A percentile compares a stretch with the other conserved stretches of the same genome.
These are phyloP conservation scores for Synanthedon tipuliformis DNA, from an alignment of 2,888 invertebrate species.

Conservation along the genomic window DNA sequence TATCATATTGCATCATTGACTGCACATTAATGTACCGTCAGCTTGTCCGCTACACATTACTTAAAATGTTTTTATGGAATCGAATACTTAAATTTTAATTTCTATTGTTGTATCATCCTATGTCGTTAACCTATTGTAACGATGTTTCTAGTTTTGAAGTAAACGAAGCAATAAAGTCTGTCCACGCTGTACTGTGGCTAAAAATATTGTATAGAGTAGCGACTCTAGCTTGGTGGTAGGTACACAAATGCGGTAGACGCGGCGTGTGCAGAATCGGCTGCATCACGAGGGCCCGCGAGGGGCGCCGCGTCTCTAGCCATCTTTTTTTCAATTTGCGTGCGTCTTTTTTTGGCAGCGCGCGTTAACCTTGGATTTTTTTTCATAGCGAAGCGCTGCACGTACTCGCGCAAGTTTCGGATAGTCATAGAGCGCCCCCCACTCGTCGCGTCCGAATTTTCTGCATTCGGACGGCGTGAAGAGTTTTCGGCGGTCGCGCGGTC, in stretches of 20 bases:
- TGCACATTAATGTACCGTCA: too few species aligned
- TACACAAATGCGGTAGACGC: constrained; percentile 25
- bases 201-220: constrained; percentile 6
- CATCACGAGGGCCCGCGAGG: constrained; percentile 51
- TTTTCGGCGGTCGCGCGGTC: constrained; percentile 68
- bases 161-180: background rate
- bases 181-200: constrained; percentile 1
- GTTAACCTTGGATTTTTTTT: constrained; percentile 67
- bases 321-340: constrained; percentile 66
- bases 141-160: background rate
- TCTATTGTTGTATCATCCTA: background rate
- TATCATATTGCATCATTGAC: too few species aligned
- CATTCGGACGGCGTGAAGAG: constrained; percentile 62
- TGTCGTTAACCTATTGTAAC: background rate
- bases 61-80: too few species aligned
- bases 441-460: constrained; percentile 67
- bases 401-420: constrained; percentile 65
- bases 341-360: constrained; percentile 70
- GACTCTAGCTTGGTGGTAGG: constrained; percentile 11
- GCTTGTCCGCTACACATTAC: too few species aligned
- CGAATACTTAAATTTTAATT: background rate
- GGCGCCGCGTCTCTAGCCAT: constrained; percentile 57
- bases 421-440: constrained; percentile 68
- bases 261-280: constrained; percentile 48
- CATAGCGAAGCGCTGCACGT: constrained; percentile 68